phyloP scores from a whole-genome alignment of 2,888 invertebrate genomes.

The Acrobeloides nanus region DNA sequence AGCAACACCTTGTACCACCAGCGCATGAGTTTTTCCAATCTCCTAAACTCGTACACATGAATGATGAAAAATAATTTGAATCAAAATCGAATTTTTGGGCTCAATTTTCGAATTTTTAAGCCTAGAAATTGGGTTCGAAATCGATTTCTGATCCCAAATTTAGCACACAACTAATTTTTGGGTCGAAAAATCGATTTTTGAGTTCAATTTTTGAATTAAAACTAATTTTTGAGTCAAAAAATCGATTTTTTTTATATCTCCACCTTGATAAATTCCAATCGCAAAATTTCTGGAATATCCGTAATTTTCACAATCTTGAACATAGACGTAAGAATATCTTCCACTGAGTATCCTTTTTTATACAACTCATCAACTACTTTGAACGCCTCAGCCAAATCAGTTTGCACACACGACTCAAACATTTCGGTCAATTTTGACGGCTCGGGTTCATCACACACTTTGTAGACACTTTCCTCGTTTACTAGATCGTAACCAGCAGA shows the following conservation, averaged over 20 bases:
- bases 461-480: slow-evolving; percentile 88
- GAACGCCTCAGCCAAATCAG: slow-evolving; percentile 58
- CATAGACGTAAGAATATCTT: slow-evolving; percentile 89
- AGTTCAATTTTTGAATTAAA: too few species aligned
- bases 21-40: slow-evolving; percentile 81
- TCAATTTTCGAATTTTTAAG: too few species aligned
- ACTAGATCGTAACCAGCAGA: slow-evolving; percentile 83
- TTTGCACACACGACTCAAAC: slow-evolving; percentile 73
- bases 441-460: slow-evolving; percentile 95
- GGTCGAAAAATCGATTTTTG: too few species aligned
- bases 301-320: slow-evolving; percentile 70
- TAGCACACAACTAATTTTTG: too few species aligned
- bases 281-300: slow-evolving; percentile 70
- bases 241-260: too few species aligned
- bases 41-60: slow-evolving; percentile 63
- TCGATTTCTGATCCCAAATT: too few species aligned
- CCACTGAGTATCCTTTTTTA: slow-evolving; percentile 87
- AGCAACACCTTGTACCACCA: slow-evolving; percentile 78
- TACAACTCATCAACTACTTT: slow-evolving; percentile 72
- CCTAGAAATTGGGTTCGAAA: too few species aligned
- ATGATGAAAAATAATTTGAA: too few species aligned
- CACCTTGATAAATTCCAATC: slow-evolving; percentile 59
- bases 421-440: slow-evolving; percentile 84
- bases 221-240: too few species aligned
- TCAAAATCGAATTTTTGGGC: too few species aligned